phyloP scores from a whole-genome alignment of 2,797 vertebrate genomes.

The Macropus fuliginosus region DNA sequence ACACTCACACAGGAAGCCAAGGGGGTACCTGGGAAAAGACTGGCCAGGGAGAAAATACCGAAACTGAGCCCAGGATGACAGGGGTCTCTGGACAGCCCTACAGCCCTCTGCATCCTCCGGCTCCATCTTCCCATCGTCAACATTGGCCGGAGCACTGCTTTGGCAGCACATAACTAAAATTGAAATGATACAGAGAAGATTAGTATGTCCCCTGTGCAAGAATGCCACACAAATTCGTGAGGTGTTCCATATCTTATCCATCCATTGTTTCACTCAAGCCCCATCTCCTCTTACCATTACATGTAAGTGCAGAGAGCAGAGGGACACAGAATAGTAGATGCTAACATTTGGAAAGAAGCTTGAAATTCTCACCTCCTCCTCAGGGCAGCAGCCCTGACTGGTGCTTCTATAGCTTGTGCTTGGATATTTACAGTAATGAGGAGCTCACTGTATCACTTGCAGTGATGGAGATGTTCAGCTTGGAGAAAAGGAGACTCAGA shows the following conservation, averaged over 20 bases:
- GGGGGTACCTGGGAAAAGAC: too few relatives aligned
- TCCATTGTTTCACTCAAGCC: background rate
- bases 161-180: too few relatives aligned
- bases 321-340: background rate
- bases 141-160: too few relatives aligned
- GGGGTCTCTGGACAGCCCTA: too few relatives aligned
- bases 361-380: background rate
- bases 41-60: too few relatives aligned
- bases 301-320: background rate
- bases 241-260: background rate
- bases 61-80: too few relatives aligned
- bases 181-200: too few relatives aligned
- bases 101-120: too few relatives aligned
- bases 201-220: too few relatives aligned
- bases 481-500: background rate
- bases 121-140: too few relatives aligned
- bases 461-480: background rate
- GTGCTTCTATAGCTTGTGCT: background rate
- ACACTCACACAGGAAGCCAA: too few relatives aligned
- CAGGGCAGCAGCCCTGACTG: background rate
- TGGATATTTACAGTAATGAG: background rate
- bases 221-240: too few relatives aligned
- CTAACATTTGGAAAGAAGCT: background rate
- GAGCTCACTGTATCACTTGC: background rate
- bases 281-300: background rate